phyloP scores from a whole-genome alignment of 2,113 vertebrate species.

The Cyanoramphus novaezelandiae region DNA sequence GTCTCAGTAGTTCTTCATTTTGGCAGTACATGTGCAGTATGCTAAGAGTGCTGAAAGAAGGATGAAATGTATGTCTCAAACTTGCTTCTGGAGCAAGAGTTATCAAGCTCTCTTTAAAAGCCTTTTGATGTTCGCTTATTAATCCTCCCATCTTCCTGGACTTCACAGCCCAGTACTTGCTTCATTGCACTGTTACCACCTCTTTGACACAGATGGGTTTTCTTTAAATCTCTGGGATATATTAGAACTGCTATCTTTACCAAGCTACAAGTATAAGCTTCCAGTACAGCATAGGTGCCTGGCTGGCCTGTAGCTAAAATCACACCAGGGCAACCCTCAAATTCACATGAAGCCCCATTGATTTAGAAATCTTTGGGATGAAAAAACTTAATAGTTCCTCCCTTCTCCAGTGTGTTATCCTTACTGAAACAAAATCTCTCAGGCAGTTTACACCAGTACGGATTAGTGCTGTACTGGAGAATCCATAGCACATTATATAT shows the following conservation, averaged over 20 bases:
- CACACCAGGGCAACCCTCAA: background rate
- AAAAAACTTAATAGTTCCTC: background rate
- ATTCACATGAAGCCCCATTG: background rate
- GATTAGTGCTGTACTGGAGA: background rate
- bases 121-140: constrained; percentile 4
- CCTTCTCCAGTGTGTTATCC: background rate
- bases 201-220: constrained; percentile 11
- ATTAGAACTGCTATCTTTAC: constrained; percentile 12
- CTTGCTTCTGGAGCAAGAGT: background rate
- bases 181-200: background rate
- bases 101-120: background rate
- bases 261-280: background rate
- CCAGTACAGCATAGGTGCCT: background rate
- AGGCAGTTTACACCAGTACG: background rate
- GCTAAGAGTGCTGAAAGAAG: background rate
- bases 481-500: background rate
- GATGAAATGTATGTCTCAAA: background rate
- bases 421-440: background rate
- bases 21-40: background rate
- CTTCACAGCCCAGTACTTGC: background rate
- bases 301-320: background rate
- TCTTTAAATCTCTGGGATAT: constrained; percentile 18
- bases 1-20: background rate
- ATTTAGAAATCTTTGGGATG: background rate
- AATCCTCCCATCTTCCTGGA: constrained; percentile 27